Conservation (phyloP, 2,113 vertebrate genomes). For the Rhadina sibilatrix region DNA sequence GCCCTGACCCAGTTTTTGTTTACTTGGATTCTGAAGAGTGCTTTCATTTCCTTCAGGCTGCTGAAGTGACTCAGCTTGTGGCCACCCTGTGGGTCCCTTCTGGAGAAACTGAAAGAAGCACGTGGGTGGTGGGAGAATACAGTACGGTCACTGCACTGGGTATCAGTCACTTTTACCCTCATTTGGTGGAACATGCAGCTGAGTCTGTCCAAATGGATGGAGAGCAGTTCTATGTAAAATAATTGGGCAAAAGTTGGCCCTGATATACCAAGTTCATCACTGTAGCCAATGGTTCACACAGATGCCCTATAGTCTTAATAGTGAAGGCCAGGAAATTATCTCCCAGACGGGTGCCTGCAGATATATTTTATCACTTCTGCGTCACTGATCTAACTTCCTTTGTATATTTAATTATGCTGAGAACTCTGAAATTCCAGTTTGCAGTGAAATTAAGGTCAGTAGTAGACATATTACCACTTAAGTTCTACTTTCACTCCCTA, state of each 20-base stretch:
- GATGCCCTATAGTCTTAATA: background rate
- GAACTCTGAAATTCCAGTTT: background rate
- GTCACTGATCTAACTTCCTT: background rate
- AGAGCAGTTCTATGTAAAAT: background rate
- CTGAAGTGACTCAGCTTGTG: background rate
- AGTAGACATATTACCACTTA: background rate
- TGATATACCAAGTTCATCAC: background rate
- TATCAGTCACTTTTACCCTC: background rate
- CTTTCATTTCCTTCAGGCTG: background rate
- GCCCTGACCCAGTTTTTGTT: background rate
- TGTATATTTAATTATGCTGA: background rate
- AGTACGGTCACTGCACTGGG: accelerated
- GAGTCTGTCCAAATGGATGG: background rate
- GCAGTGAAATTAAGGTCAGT: background rate
- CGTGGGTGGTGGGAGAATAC: background rate
- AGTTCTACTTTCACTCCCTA: background rate
- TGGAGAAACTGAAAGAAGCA: background rate
- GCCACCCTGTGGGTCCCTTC: background rate
- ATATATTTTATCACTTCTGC: background rate
- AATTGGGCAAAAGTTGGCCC: background rate
- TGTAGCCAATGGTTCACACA: background rate
- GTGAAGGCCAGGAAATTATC: background rate
- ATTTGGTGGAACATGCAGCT: background rate
- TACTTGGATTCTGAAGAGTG: background rate
- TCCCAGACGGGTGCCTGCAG: background rate